Conservation (phyloP, 2,797 vertebrate genomes). For the Hydrolagus colliei region DNA sequence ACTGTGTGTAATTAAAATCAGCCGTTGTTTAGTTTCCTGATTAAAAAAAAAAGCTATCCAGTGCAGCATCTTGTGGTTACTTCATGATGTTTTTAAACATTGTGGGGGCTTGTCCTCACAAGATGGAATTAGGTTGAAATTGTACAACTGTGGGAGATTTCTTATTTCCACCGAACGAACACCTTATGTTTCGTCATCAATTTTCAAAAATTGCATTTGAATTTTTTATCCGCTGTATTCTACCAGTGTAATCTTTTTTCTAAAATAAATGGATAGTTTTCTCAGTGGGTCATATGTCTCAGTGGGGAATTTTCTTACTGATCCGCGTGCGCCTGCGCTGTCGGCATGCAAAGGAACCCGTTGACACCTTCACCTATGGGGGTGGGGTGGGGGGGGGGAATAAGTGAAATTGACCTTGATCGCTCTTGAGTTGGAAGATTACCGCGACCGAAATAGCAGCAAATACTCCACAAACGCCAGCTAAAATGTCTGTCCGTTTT, state of each 20-base stretch:
- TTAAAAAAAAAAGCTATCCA: constrained; percentile 54
- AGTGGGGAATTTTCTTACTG: constrained; percentile 59
- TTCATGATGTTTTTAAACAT: constrained; percentile 80
- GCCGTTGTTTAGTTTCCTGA: constrained; percentile 56
- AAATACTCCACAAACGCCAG: not conserved
- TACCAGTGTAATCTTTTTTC: constrained; percentile 89
- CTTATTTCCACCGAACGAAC: constrained; percentile 51
- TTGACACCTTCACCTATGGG: not conserved
- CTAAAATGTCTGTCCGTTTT: not conserved
- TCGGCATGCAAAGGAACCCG: not conserved
- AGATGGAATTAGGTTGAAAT: constrained; percentile 66
- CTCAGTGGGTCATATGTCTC: constrained; percentile 79
- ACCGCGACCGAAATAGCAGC: not conserved
- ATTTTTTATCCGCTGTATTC: constrained; percentile 97
- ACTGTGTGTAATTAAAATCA: constrained; percentile 59
- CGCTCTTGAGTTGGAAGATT: not conserved
- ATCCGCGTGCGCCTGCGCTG: constrained; percentile 18
- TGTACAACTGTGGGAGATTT: constrained; percentile 74
- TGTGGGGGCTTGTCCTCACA: constrained; percentile 61
- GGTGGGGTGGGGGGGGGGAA: too few species aligned
- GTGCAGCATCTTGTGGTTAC: constrained; percentile 61
- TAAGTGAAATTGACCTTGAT: not conserved
- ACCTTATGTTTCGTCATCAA: constrained; percentile 60
- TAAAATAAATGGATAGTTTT: constrained; percentile 96
- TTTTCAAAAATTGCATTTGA: constrained; percentile 82